Evolutionary conservation across 2,888 invertebrate species (phyloP).

Genomic region (Volucella inanis): DNA sequence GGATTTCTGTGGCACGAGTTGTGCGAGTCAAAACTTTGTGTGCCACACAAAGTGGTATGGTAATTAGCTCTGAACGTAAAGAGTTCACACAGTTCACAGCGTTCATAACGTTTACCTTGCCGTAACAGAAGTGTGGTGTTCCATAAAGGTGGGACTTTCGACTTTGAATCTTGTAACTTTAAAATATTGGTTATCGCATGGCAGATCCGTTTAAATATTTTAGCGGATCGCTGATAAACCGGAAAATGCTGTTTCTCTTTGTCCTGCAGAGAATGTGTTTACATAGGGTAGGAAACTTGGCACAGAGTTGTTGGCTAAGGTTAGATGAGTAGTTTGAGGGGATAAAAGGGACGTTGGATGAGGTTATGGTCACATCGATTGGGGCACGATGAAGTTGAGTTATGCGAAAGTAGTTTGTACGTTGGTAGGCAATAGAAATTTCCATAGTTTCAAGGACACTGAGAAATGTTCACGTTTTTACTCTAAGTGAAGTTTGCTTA

Average conservation of each 20-base stretch:
- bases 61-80: slow-evolving; percentile 59
- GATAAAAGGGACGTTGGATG: not conserved
- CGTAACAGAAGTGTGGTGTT: slow-evolving; percentile 29
- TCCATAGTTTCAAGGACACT: not conserved
- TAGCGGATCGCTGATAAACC: not conserved
- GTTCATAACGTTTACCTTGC: not conserved
- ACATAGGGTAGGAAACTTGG: not conserved
- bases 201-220: slow-evolving; percentile 50
- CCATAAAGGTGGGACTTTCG: slow-evolving; percentile 63
- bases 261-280: slow-evolving; percentile 28
- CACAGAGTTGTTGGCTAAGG: slow-evolving; percentile 13
- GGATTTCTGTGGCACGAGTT: not conserved
- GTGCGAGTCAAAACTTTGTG: slow-evolving; percentile 55
- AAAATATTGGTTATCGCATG: slow-evolving; percentile 60
- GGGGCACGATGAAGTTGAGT: slow-evolving; percentile 1
- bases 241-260: slow-evolving; percentile 35
- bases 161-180: slow-evolving; percentile 66
- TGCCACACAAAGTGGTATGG: slow-evolving; percentile 48
- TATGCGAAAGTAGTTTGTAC: slow-evolving; percentile 16
- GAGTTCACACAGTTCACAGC: slow-evolving; percentile 12
- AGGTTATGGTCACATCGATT: slow-evolving; percentile 11
- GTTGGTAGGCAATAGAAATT: not conserved
- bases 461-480: no score
- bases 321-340: not conserved
- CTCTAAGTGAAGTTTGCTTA: no score